These are phyloP conservation scores for Chironomus tepperi DNA, from an alignment of 1,140 invertebrate genomes.

Conservation along the genomic window DNA sequence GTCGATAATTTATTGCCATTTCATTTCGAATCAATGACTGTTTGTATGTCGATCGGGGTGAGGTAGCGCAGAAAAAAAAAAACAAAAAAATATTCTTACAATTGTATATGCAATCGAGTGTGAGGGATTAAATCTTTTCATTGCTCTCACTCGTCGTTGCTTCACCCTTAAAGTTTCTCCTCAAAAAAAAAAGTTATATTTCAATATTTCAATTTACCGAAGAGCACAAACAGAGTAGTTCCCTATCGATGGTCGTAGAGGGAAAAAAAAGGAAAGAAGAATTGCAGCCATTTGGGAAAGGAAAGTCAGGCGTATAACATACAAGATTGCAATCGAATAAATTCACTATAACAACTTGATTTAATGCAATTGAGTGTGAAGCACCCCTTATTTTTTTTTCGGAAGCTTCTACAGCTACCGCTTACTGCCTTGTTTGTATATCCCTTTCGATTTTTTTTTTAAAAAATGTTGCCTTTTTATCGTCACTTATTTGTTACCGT, in stretches of 20 bases:
- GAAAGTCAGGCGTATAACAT: slow-evolving; percentile 1
- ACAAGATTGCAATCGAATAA: slow-evolving; percentile 22
- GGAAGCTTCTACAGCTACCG: too few species aligned
- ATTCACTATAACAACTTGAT: slow-evolving; percentile 21
- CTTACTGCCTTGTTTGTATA: neutral
- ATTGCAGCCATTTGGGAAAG: slow-evolving; percentile 13
- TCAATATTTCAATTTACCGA: neutral
- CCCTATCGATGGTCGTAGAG: neutral
- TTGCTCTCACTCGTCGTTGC: neutral
- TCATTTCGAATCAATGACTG: neutral
- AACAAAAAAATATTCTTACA: too few species aligned
- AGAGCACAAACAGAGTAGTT: neutral
- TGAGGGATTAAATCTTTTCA: too few species aligned
- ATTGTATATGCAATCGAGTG: too few species aligned
- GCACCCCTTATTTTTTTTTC: neutral
- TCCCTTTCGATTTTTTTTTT: slow-evolving; percentile 4
- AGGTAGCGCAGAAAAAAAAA: neutral
- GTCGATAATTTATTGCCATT: slow-evolving; percentile 22
- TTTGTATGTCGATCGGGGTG: neutral
- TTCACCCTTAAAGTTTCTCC: neutral
- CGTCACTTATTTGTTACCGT: neutral
- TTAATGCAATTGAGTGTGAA: slow-evolving; percentile 24
- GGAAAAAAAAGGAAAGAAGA: neutral
- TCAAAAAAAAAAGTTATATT: neutral
- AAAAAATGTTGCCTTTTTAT: slow-evolving; percentile 9